phyloP scores from a whole-genome alignment of 2,888 invertebrate genomes.

The Agonopterix heracliana region DNA sequence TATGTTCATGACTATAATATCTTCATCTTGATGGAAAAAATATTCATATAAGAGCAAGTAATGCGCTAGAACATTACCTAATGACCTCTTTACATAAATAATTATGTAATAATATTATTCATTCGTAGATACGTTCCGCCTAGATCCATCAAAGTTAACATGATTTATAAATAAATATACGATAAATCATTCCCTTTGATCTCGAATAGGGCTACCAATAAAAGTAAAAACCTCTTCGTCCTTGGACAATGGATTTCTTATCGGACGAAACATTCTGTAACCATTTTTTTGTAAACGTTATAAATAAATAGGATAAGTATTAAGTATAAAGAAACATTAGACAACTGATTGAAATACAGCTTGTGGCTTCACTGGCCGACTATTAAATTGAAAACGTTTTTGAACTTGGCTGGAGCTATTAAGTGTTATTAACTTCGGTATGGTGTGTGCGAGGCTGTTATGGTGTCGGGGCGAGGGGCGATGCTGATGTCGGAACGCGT shows the following conservation, averaged over 20 bases:
- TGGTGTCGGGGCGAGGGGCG: slow-evolving; percentile 29
- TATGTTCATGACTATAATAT: background rate
- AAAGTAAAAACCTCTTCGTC: background rate
- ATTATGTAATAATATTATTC: no score
- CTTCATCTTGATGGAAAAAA: background rate
- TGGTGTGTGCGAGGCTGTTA: slow-evolving; percentile 27
- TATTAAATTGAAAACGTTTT: slow-evolving; percentile 44
- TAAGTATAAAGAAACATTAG: slow-evolving; percentile 21
- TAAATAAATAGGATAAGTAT: slow-evolving; percentile 7
- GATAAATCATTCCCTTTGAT: slow-evolving; percentile 1
- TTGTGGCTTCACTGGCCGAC: slow-evolving; percentile 22
- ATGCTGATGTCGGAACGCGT: slow-evolving; percentile 53
- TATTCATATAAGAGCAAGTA: background rate
- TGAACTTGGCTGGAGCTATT: slow-evolving; percentile 45
- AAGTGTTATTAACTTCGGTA: slow-evolving; percentile 45
- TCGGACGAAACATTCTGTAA: slow-evolving; percentile 4
- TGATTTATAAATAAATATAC: background rate
- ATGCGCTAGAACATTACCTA: background rate
- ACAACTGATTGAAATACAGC: slow-evolving; percentile 38
- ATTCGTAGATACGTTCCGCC: background rate
- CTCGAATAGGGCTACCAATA: background rate
- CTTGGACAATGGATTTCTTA: slow-evolving; percentile 8
- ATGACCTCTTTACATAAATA: background rate
- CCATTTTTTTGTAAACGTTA: slow-evolving; percentile 5
- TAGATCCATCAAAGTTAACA: background rate